phyloP scores from a whole-genome alignment of 2,888 invertebrate genomes.

The Aspidiotus destructor region DNA sequence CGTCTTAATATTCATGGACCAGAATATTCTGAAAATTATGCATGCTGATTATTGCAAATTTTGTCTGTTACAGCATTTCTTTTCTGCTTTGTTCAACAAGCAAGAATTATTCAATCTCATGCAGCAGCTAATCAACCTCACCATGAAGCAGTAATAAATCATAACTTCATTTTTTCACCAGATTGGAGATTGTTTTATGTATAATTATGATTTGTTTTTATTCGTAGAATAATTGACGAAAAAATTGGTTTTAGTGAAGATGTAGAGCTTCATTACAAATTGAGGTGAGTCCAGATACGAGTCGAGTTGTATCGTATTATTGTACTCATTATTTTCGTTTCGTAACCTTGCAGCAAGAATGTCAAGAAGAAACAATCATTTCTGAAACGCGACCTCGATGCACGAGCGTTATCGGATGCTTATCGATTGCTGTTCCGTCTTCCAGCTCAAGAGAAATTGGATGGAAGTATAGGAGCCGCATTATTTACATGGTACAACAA shows the following conservation, averaged over 20 bases:
- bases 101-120: constrained; percentile 83
- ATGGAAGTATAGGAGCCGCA: constrained; percentile 84
- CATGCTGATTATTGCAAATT: neutral
- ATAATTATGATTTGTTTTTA: constrained; percentile 22
- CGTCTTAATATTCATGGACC: neutral
- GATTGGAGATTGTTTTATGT: neutral
- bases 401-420: constrained; percentile 83
- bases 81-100: constrained; percentile 82
- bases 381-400: constrained; percentile 88
- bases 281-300: constrained; percentile 47
- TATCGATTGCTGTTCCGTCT: constrained; percentile 76
- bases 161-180: neutral
- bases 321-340: neutral
- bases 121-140: constrained; percentile 91
- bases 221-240: constrained; percentile 74
- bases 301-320: neutral
- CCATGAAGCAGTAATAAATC: constrained; percentile 71
- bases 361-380: constrained; percentile 83
- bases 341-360: constrained; percentile 44
- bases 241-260: constrained; percentile 81
- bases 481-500: constrained; percentile 94
- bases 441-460: constrained; percentile 81
- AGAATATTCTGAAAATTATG: no score
- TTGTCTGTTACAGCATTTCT: constrained; percentile 58
- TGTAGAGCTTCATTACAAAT: constrained; percentile 68